phyloP scores from a whole-genome alignment of 2,113 vertebrate genomes.

The Panurus biarmicus region DNA sequence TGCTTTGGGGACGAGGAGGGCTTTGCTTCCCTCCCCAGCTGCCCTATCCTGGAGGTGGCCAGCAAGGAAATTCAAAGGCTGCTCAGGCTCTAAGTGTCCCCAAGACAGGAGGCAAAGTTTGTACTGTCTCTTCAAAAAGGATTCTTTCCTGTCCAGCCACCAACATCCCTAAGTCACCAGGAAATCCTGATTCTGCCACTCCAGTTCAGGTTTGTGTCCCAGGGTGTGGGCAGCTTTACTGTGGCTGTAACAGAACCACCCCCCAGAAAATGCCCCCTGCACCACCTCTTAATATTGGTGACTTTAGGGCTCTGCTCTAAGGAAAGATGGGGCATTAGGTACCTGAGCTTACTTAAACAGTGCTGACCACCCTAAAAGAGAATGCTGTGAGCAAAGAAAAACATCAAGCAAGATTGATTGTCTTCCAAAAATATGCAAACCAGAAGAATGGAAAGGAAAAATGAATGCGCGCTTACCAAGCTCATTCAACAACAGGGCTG shows the following conservation, averaged over 20 bases:
- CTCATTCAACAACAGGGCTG: slow-evolving; percentile 86
- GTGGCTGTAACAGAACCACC: background rate
- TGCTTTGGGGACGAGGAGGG: accelerated
- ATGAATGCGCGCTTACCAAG: slow-evolving; percentile 80
- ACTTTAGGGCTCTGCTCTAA: background rate
- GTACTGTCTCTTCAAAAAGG: background rate
- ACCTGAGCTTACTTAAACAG: slow-evolving; percentile 14
- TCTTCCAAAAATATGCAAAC: slow-evolving; percentile 16
- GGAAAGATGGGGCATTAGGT: background rate
- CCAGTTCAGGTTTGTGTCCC: background rate
- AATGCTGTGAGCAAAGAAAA: slow-evolving; percentile 22
- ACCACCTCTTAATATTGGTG: background rate
- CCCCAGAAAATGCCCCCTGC: background rate
- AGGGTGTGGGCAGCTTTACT: background rate
- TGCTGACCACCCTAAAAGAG: background rate
- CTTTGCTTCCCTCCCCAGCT: background rate
- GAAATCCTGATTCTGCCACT: background rate
- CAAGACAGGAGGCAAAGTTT: background rate
- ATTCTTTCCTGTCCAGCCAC: background rate
- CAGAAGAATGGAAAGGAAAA: slow-evolving; percentile 63
- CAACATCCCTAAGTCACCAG: background rate
- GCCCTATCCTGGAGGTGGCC: background rate
- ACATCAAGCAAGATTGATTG: background rate
- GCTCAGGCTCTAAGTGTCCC: background rate
- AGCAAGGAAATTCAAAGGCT: background rate